Evolutionary conservation across 1,140 invertebrate species (phyloP).

Genomic region (Ctenoplectra terminalis): DNA sequence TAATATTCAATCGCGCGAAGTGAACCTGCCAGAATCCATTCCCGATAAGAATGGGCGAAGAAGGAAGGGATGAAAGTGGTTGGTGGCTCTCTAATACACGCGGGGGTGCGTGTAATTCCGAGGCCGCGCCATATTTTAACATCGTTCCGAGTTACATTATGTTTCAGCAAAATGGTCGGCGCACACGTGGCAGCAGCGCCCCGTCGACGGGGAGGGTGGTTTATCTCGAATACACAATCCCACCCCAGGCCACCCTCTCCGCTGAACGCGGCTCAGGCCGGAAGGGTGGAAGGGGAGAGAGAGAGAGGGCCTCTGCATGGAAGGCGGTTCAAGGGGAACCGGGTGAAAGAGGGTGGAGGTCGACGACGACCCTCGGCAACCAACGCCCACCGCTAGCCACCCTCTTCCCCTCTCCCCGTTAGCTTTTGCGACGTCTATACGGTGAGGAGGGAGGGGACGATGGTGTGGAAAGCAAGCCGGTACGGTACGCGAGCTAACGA

Average conservation of each 20-base stretch:
- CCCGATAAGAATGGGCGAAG: slow-evolving; percentile 48
- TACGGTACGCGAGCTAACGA: slow-evolving; percentile 74
- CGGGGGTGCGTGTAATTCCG: slow-evolving; percentile 71
- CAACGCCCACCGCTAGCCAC: slow-evolving; percentile 76
- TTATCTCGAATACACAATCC: slow-evolving; percentile 82
- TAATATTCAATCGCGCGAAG: slow-evolving; percentile 61
- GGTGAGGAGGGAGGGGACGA: slow-evolving; percentile 39
- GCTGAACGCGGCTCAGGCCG: slow-evolving; percentile 17
- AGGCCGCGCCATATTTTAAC: slow-evolving; percentile 78
- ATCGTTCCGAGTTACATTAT: slow-evolving; percentile 80
- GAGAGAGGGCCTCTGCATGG: slow-evolving; percentile 14
- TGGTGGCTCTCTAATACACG: slow-evolving; percentile 63
- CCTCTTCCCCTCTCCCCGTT: slow-evolving; percentile 68
- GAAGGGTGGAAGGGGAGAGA: slow-evolving; percentile 38
- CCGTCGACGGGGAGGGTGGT: slow-evolving; percentile 76
- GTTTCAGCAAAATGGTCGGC: slow-evolving; percentile 81
- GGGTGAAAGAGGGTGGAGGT: slow-evolving; percentile 59
- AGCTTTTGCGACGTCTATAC: slow-evolving; percentile 76
- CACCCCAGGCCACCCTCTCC: slow-evolving; percentile 63
- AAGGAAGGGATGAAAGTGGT: slow-evolving; percentile 30
- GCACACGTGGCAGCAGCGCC: slow-evolving; percentile 78
- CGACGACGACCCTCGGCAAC: slow-evolving; percentile 75
- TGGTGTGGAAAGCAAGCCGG: slow-evolving; percentile 60
- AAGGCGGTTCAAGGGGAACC: slow-evolving; percentile 22
- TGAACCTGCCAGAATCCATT: slow-evolving; percentile 65